Evolutionary conservation across 2,888 invertebrate species (phyloP).

Genomic region (Thalpophila matura): DNA sequence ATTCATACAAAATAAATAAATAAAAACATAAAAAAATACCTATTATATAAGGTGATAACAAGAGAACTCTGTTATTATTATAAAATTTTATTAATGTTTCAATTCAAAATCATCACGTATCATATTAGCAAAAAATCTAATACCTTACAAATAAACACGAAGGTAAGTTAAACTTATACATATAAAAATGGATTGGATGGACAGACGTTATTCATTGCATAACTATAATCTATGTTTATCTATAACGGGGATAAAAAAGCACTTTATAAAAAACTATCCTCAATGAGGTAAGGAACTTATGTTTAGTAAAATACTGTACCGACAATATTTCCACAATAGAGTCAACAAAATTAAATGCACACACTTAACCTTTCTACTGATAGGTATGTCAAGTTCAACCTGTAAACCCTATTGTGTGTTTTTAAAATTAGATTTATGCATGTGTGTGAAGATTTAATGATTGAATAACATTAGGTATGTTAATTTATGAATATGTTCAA

Average conservation of each 20-base stretch:
- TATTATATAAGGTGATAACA: constrained; percentile 12
- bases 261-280: constrained; percentile 42
- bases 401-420: constrained; percentile 57
- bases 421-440: constrained; percentile 49
- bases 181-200: too few relatives aligned
- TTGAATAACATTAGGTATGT: constrained; percentile 43
- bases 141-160: too few relatives aligned
- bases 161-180: too few relatives aligned
- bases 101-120: not conserved
- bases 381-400: constrained; percentile 61
- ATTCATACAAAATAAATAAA: constrained; percentile 15
- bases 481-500: constrained; percentile 21
- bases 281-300: constrained; percentile 64
- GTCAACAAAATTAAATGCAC: constrained; percentile 67
- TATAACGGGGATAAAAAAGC: too few relatives aligned
- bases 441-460: constrained; percentile 45
- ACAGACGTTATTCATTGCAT: too few relatives aligned
- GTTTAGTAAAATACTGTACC: constrained; percentile 65
- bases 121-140: constrained; percentile 7
- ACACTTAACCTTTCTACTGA: constrained; percentile 62
- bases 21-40: not conserved
- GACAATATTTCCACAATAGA: constrained; percentile 48
- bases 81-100: not conserved
- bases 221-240: too few relatives aligned
- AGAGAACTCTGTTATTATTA: too few relatives aligned